These are phyloP conservation scores for Scaptomyza graminum DNA, from an alignment of 1,140 invertebrate species.

Conservation along the genomic window DNA sequence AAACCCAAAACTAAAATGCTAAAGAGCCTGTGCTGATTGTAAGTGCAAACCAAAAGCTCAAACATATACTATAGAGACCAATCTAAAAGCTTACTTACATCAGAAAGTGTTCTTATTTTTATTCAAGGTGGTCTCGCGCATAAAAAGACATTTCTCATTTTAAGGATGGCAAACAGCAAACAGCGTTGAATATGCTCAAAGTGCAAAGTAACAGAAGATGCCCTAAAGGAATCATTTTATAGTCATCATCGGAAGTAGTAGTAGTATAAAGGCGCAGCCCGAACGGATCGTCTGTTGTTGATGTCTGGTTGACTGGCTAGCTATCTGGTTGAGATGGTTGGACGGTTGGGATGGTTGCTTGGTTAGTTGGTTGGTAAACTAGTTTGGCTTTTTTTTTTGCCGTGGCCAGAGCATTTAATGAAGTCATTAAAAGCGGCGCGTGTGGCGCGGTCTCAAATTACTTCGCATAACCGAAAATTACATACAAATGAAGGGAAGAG, in stretches of 20 bases:
- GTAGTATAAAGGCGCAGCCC: slow-evolving; percentile 30
- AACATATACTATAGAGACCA: background rate
- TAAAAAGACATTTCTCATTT: slow-evolving; percentile 45
- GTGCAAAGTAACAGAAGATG: slow-evolving; percentile 58
- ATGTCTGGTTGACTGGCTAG: slow-evolving; percentile 7
- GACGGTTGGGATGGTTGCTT: background rate
- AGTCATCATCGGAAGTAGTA: slow-evolving; percentile 70
- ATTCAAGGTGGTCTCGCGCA: slow-evolving; percentile 56
- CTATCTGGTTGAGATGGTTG: background rate
- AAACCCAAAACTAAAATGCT: slow-evolving; percentile 19
- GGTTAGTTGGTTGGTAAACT: slow-evolving; percentile 53
- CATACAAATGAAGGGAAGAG: slow-evolving; percentile 48
- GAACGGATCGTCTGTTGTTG: slow-evolving; percentile 5
- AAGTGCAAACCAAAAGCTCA: slow-evolving; percentile 9
- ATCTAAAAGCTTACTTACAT: slow-evolving; percentile 3
- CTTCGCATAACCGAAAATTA: slow-evolving; percentile 81
- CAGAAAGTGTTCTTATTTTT: slow-evolving; percentile 6
- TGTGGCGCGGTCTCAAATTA: slow-evolving; percentile 82
- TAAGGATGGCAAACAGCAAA: slow-evolving; percentile 5
- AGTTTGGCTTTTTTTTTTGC: slow-evolving; percentile 47
- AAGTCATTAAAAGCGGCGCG: slow-evolving; percentile 82
- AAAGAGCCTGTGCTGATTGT: background rate
- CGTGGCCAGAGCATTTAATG: slow-evolving; percentile 67
- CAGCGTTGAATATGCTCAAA: slow-evolving; percentile 32
- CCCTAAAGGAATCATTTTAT: slow-evolving; percentile 74